Evolutionary conservation across 1,140 invertebrate genomes (phyloP).

Genomic region (Drosophila nikananu): DNA sequence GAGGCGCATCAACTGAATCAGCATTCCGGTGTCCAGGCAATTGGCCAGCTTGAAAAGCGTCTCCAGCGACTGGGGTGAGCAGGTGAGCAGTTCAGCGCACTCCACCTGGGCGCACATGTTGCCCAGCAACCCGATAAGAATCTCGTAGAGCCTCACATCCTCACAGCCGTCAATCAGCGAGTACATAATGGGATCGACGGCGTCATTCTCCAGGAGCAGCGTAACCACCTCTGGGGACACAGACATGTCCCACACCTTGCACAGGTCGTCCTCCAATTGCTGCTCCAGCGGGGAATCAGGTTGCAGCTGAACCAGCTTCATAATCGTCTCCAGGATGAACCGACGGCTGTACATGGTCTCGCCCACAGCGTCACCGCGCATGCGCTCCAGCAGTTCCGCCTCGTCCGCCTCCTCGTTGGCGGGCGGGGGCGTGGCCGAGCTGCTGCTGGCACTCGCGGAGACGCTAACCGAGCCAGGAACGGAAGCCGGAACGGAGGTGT

Average conservation of each 20-base stretch:
- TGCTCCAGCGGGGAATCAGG: constrained; percentile 84
- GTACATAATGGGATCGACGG: constrained; percentile 87
- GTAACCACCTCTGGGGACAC: constrained; percentile 89
- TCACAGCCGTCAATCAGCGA: constrained; percentile 85
- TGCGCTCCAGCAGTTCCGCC: constrained; percentile 82
- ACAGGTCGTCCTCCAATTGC: constrained; percentile 89
- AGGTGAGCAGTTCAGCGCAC: constrained; percentile 85
- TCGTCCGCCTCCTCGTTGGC: constrained; percentile 42
- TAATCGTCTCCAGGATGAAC: constrained; percentile 89
- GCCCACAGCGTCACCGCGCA: constrained; percentile 90
- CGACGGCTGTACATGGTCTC: constrained; percentile 91
- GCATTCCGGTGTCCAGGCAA: constrained; percentile 87
- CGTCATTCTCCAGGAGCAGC: constrained; percentile 89
- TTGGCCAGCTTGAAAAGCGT: constrained; percentile 87
- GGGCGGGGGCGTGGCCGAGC: constrained; percentile 50
- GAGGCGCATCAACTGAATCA: constrained; percentile 89
- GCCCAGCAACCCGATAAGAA: constrained; percentile 90
- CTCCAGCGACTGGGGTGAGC: constrained; percentile 84
- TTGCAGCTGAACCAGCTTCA: constrained; percentile 85
- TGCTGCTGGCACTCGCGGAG: constrained; percentile 35
- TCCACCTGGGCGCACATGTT: constrained; percentile 87
- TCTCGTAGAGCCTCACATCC: constrained; percentile 89
- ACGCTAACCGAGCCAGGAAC: constrained; percentile 3
- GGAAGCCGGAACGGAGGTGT: background rate
- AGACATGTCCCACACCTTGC: constrained; percentile 92